phyloP scores from a whole-genome alignment of 2,888 invertebrate species.

The Phasia obesa region DNA sequence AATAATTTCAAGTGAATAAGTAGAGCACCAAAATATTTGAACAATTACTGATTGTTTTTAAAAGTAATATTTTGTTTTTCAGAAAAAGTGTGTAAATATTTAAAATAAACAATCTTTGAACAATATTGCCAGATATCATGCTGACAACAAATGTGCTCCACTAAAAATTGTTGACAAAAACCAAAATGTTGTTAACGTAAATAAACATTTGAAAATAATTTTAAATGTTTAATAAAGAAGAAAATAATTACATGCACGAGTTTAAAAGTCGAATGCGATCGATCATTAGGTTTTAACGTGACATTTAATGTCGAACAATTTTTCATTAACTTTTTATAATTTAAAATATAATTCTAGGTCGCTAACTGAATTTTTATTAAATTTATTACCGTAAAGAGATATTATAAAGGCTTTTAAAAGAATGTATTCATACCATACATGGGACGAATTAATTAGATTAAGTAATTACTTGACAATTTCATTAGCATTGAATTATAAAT shows the following conservation, averaged over 20 bases:
- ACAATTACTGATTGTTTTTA: background rate
- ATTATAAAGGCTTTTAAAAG: no score
- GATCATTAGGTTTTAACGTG: background rate
- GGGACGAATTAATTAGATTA: no score
- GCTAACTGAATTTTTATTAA: no score
- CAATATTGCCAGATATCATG: background rate
- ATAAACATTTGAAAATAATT: background rate
- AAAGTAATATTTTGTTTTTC: background rate
- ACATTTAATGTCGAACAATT: no score
- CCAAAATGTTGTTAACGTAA: slow-evolving; percentile 1
- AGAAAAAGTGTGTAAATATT: background rate
- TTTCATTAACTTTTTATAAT: no score
- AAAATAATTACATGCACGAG: background rate
- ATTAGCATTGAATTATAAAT: no score
- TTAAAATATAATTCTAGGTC: no score
- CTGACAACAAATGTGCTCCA: slow-evolving; percentile 5
- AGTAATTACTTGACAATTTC: no score
- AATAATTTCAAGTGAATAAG: background rate
- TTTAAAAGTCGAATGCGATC: background rate
- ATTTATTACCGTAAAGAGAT: no score
- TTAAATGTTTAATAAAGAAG: background rate
- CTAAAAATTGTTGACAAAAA: slow-evolving; percentile 14
- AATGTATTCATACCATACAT: no score
- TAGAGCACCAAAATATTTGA: background rate
- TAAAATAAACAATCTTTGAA: background rate